Evolutionary conservation across 2,888 invertebrate genomes (phyloP).

Genomic region (Eupithecia exiguata): DNA sequence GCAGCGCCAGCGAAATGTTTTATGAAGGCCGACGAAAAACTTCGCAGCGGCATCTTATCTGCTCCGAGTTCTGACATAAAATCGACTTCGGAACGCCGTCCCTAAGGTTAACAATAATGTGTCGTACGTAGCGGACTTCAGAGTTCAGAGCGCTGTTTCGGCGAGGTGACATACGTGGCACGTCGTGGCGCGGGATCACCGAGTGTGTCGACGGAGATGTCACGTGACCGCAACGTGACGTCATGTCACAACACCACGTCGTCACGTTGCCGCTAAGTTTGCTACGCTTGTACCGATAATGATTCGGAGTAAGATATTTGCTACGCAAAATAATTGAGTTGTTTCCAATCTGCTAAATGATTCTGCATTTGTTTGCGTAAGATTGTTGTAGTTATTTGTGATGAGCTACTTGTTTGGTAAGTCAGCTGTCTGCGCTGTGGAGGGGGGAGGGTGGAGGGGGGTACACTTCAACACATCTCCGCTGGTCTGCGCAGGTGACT

Average conservation of each 20-base stretch:
- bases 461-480: too few species aligned
- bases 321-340: background rate
- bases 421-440: background rate
- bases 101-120: background rate
- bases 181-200: too few species aligned
- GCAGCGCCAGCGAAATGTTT: constrained; percentile 61
- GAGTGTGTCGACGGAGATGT: too few species aligned
- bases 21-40: constrained; percentile 60
- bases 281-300: background rate
- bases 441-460: too few species aligned
- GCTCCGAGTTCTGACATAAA: constrained; percentile 21
- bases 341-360: background rate
- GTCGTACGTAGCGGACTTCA: background rate
- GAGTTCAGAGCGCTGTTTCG: background rate
- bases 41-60: constrained; percentile 48
- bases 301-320: background rate
- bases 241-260: background rate
- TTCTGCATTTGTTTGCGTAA: background rate
- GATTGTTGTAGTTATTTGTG: background rate
- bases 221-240: background rate
- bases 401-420: background rate
- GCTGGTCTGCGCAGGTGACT: too few species aligned
- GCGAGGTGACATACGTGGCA: background rate
- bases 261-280: background rate
- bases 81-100: background rate